phyloP scores from a whole-genome alignment of 2,113 vertebrate genomes.

The Pelodiscus sinensis region DNA sequence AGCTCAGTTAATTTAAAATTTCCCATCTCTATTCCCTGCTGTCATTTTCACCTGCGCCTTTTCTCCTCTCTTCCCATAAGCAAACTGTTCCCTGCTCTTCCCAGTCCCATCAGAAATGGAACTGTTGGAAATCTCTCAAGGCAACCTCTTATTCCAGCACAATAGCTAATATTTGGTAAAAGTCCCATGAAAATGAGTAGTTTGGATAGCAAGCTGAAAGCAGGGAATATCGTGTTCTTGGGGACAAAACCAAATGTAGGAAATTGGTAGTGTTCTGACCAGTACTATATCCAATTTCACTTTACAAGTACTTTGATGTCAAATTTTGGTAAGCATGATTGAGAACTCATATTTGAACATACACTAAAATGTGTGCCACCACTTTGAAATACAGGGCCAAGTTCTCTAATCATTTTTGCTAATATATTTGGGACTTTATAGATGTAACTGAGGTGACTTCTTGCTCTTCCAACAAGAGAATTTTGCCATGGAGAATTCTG shows the following conservation, averaged over 20 bases:
- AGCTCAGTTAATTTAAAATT: slow-evolving; percentile 6
- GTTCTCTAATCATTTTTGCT: not conserved
- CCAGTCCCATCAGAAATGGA: not conserved
- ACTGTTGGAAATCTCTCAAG: not conserved
- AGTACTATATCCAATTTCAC: not conserved
- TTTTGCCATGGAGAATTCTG: not conserved
- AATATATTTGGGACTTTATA: not conserved
- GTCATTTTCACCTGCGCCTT: not conserved
- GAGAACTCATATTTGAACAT: not conserved
- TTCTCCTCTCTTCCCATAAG: not conserved
- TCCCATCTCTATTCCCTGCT: not conserved
- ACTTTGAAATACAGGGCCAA: not conserved
- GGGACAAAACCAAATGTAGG: not conserved
- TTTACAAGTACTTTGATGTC: not conserved
- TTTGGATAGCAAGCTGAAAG: not conserved
- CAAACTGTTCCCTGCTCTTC: not conserved
- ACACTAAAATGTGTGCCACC: not conserved
- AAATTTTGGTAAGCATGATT: not conserved
- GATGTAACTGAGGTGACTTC: not conserved
- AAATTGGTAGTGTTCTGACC: not conserved
- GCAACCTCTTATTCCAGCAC: not conserved
- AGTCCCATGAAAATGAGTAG: not conserved
- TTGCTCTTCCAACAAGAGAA: not conserved
- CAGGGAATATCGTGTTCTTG: not conserved
- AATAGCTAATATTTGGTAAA: not conserved